phyloP scores from a whole-genome alignment of 2,888 invertebrate species.

The Spodoptera littoralis region DNA sequence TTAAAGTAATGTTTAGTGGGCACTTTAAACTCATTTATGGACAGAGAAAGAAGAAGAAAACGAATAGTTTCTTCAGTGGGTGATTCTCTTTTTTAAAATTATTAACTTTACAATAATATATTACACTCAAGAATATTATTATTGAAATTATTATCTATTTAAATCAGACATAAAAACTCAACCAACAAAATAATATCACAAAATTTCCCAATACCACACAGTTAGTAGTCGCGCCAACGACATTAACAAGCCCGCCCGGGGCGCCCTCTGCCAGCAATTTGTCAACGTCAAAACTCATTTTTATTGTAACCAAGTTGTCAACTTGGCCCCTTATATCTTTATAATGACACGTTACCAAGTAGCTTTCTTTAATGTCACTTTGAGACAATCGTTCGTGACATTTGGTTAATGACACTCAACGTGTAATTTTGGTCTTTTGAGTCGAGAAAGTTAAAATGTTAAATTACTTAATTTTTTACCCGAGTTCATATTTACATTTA shows the following conservation, averaged over 20 bases:
- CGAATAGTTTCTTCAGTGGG: no score
- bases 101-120: no score
- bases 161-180: not conserved
- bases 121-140: no score
- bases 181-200: constrained; percentile 11
- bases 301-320: constrained; percentile 78
- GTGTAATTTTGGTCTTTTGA: constrained; percentile 51
- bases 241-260: constrained; percentile 68
- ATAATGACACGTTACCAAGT: constrained; percentile 71
- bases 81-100: no score
- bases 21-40: no score
- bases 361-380: constrained; percentile 60
- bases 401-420: constrained; percentile 51
- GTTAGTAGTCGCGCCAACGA: constrained; percentile 48
- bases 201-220: constrained; percentile 39
- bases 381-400: constrained; percentile 57
- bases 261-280: constrained; percentile 71
- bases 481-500: constrained; percentile 16
- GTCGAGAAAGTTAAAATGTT: constrained; percentile 42
- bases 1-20: no score
- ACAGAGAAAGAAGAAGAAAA: no score
- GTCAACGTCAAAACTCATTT: constrained; percentile 79
- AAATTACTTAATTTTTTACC: constrained; percentile 50
- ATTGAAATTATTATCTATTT: no score
- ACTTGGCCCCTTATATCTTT: constrained; percentile 72